phyloP scores from a whole-genome alignment of 53 echinoderm and acorn worm species.

The Echinarachnius parma region DNA sequence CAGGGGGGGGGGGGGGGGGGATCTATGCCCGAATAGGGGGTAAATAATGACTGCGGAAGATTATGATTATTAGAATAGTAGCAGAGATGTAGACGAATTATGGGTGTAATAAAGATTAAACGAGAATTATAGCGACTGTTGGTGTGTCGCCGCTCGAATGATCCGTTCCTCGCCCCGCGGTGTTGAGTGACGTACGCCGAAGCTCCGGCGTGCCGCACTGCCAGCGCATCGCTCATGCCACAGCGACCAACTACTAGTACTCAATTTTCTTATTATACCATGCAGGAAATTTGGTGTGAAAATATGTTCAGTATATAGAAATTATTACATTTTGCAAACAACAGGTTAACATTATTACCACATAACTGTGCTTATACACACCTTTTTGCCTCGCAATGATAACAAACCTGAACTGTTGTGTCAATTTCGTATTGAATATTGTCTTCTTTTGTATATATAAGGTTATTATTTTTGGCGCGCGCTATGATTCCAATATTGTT shows the following conservation, averaged over 20 bases:
- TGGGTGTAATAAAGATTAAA: conserved; percentile 49
- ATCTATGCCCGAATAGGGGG: too few species aligned
- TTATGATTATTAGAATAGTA: background rate
- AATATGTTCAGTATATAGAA: conserved; percentile 36
- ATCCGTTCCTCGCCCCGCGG: conserved; percentile 30
- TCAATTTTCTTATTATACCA: too few species aligned
- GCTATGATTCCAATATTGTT: too few species aligned
- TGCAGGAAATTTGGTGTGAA: too few species aligned
- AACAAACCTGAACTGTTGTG: too few species aligned
- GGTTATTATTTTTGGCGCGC: too few species aligned
- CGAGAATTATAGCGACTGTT: conserved; percentile 40
- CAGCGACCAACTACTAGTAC: background rate
- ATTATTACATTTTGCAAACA: conserved; percentile 17
- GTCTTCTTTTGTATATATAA: too few species aligned
- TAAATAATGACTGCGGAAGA: too few species aligned
- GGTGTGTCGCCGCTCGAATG: conserved; percentile 2
- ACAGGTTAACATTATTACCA: too few species aligned
- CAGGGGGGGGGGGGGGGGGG: background rate
- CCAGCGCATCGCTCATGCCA: conserved; percentile 6
- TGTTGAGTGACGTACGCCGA: conserved; percentile 37
- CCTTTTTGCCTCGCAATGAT: too few species aligned
- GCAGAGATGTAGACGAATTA: background rate
- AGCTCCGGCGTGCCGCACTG: background rate
- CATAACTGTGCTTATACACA: too few species aligned
- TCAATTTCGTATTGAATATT: too few species aligned